Evolutionary conservation across 2,888 invertebrate species (phyloP).

Genomic region (Lepeophtheirus nordmannii): DNA sequence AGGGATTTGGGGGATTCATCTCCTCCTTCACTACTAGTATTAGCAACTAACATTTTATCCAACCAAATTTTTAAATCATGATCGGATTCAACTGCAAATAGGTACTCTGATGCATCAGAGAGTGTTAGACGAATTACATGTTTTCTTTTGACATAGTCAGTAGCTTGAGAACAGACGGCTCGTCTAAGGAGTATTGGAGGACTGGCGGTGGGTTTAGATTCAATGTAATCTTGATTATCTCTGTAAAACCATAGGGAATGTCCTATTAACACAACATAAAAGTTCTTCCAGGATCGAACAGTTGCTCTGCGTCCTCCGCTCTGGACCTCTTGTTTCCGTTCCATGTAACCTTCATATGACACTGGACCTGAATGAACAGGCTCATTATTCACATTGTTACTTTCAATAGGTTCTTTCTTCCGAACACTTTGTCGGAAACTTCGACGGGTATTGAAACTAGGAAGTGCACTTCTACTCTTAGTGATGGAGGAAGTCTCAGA

Average conservation of each 20-base stretch:
- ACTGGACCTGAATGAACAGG: conserved; percentile 43
- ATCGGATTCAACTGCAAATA: conserved; percentile 60
- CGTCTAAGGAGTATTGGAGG: conserved; percentile 52
- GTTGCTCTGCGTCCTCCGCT: conserved; percentile 86
- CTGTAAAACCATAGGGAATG: conserved; percentile 93
- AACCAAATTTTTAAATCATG: conserved; percentile 75
- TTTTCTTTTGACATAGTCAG: conserved; percentile 86
- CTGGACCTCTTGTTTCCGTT: conserved; percentile 84
- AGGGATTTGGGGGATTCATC: neutral
- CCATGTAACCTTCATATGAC: conserved; percentile 75
- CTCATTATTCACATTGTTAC: conserved; percentile 38
- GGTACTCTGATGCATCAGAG: conserved; percentile 79
- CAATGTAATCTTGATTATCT: conserved; percentile 72
- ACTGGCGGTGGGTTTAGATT: conserved; percentile 69
- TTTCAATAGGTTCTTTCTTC: conserved; percentile 45
- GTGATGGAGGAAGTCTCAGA: conserved; percentile 2
- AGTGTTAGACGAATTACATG: conserved; percentile 71
- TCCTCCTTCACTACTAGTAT: neutral
- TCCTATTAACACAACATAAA: conserved; percentile 87
- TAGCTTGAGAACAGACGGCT: conserved; percentile 67
- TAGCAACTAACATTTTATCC: conserved; percentile 51
- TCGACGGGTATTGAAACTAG: conserved; percentile 82
- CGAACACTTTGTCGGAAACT: conserved; percentile 69
- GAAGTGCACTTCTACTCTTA: conserved; percentile 32
- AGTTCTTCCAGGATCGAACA: conserved; percentile 85